Evolutionary conservation across 1,140 invertebrate species (phyloP).

Genomic region (Diachasmimorpha longicaudata): DNA sequence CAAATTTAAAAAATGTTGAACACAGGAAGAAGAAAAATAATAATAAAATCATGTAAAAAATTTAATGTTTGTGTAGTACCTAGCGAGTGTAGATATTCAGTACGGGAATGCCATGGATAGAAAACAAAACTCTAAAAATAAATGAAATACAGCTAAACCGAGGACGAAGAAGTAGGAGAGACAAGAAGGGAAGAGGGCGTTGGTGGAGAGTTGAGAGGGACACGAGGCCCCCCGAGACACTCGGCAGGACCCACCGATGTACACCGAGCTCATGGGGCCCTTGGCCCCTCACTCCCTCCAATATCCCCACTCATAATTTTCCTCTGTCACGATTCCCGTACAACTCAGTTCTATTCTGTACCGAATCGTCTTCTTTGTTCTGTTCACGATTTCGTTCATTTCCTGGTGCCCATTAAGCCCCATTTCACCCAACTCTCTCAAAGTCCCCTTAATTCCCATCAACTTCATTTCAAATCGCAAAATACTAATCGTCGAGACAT

Average conservation of each 20-base stretch:
- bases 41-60: too few relatives aligned
- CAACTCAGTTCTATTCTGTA: constrained; percentile 15
- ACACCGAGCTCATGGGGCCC: neutral
- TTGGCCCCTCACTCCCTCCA: neutral
- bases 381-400: constrained; percentile 22
- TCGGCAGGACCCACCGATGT: neutral
- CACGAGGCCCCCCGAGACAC: neutral
- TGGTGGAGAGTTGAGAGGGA: neutral
- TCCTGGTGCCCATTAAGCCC: constrained; percentile 35
- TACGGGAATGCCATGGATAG: neutral
- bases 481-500: constrained; percentile 23
- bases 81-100: neutral
- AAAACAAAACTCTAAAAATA: neutral
- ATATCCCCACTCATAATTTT: constrained; percentile 31
- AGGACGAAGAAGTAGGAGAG: constrained; percentile 9
- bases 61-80: too few relatives aligned
- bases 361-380: constrained; percentile 31
- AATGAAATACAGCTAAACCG: neutral
- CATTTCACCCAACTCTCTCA: neutral
- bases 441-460: neutral
- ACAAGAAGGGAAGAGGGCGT: neutral
- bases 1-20: too few relatives aligned
- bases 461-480: neutral
- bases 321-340: constrained; percentile 31
- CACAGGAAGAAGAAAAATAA: too few relatives aligned